Conservation (phyloP, 2,888 invertebrate genomes). For the Aphrophora alni region DNA sequence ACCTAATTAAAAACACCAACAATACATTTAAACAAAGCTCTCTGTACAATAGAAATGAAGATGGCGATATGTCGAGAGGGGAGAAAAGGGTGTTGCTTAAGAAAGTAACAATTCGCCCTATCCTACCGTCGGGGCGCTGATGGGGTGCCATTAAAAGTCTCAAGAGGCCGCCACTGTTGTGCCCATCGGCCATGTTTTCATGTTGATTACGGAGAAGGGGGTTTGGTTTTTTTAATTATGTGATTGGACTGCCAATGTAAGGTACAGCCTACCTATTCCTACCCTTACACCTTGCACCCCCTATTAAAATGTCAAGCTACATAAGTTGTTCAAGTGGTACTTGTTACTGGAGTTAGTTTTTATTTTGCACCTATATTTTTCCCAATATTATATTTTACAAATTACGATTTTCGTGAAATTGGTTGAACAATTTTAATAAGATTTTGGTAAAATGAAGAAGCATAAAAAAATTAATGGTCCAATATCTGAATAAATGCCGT, state of each 20-base stretch:
- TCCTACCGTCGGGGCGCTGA: neutral
- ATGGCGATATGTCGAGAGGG: neutral
- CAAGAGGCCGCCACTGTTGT: conserved; percentile 2
- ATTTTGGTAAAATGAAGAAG: too few relatives aligned
- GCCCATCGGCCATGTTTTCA: conserved; percentile 36
- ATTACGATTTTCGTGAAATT: too few relatives aligned
- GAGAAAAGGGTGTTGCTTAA: neutral
- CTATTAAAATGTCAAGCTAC: conserved; percentile 1
- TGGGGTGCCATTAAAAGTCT: conserved; percentile 9
- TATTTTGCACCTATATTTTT: too few relatives aligned
- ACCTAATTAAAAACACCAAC: neutral
- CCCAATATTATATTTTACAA: too few relatives aligned
- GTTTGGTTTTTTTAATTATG: conserved; percentile 20
- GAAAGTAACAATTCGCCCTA: neutral
- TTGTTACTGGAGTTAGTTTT: neutral
- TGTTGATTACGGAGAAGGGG: conserved; percentile 27
- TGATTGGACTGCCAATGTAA: conserved; percentile 17
- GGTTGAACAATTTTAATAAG: too few relatives aligned
- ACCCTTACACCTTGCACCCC: neutral
- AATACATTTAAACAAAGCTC: neutral
- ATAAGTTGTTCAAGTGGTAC: neutral
- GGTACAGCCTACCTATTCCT: conserved; percentile 27
- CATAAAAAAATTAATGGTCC: too few relatives aligned
- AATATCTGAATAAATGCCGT: too few relatives aligned
- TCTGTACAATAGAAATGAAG: neutral